Conservation (phyloP, 2,113 vertebrate species). For the Sorex araneus region DNA sequence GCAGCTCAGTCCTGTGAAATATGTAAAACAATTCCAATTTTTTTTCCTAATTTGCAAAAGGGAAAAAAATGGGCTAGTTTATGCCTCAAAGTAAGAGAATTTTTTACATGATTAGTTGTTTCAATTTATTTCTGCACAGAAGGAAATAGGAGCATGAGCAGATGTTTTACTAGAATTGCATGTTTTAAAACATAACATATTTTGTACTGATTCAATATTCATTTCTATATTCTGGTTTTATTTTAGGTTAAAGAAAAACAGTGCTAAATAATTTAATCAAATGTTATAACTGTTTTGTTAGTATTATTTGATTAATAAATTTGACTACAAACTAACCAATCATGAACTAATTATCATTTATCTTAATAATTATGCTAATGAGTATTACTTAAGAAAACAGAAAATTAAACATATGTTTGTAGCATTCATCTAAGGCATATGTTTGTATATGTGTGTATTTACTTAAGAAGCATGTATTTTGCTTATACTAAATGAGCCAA, state of each 20-base stretch:
- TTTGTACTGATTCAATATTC: constrained; percentile 40
- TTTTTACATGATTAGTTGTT: constrained; percentile 62
- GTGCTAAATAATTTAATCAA: constrained; percentile 2
- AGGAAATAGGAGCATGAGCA: constrained; percentile 12
- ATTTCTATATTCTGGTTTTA: neutral
- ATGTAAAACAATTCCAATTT: constrained; percentile 72
- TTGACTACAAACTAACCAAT: neutral
- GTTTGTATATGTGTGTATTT: neutral
- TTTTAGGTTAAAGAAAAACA: neutral
- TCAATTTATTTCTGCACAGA: constrained; percentile 56
- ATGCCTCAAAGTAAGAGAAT: neutral
- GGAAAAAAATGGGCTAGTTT: neutral
- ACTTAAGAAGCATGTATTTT: neutral
- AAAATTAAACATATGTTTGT: neutral
- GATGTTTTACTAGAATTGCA: constrained; percentile 9
- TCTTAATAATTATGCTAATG: neutral
- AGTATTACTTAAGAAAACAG: neutral
- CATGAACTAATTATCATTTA: constrained; percentile 7
- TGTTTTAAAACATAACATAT: constrained; percentile 60
- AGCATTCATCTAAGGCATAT: neutral
- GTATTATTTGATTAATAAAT: neutral
- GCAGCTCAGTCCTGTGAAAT: constrained; percentile 59
- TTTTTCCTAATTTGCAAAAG: constrained; percentile 14
- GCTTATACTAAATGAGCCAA: neutral
- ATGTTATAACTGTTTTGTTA: constrained; percentile 12